Base-by-base conservation (phyloP, 2,113 vertebrate species). In the Pipa parva region DNA sequence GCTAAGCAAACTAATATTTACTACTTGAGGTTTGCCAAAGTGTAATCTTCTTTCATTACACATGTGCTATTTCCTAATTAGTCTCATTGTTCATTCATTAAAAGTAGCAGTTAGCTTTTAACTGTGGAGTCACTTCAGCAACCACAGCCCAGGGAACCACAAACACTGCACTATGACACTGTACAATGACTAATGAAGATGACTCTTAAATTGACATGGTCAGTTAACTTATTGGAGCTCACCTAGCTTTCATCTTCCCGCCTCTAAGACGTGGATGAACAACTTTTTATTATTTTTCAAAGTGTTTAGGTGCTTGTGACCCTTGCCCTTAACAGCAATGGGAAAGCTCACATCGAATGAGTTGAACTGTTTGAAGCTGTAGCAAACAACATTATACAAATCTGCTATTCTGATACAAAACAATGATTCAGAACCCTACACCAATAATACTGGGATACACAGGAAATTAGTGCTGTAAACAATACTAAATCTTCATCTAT, bases 41-140 rank as follows among this genome's bases (percentile, higher is more conserved):
- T 66, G 67, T 63, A 75, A 75, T 49, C 78, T 77, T 72, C 73
- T 70, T 75, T 73, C 45, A 54, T 63, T 13, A 58, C 39, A 76
- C 73, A 68, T 65, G 59, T 68, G 3, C 50, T 63, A 61, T 73
- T 72, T 77, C 76, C 72, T 71, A 71, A 73, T 66, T 59, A 29
- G 17, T 68, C 67, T 73, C 24, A 63, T 68, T 74, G 65, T 71
- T 67, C 8, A 49, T 62, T 79, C 13, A 73, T 78, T 74, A 71
- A 67, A 75, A 68, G 70, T 72, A 73, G 33, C 48, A 1, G 55
- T 65, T 58, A 77, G 74, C 51, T 78, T 51, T 12, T 49, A 61
- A 74, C 72, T 24, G 27, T 15, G 45, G 15, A 10, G 45, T 13
- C 56, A 31, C 45, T 63, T 63, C 56, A 39, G 58, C 58, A 57